These are phyloP conservation scores for Hanleya hanleyi DNA, from an alignment of 2,888 invertebrate genomes.

Conservation along the genomic window DNA sequence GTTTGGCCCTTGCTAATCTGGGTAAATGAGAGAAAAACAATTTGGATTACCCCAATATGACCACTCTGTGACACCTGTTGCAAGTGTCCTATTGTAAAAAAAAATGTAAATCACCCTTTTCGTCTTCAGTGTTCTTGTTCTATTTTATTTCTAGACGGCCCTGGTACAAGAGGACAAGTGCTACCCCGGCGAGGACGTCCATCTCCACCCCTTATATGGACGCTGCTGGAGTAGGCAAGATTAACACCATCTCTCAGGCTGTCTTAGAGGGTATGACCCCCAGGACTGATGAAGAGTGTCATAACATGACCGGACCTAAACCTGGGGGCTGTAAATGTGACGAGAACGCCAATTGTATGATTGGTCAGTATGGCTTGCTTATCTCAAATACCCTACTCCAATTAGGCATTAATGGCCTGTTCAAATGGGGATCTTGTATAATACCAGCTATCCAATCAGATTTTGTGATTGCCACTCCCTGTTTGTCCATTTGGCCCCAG, in stretches of 20 bases:
- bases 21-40: too few relatives aligned
- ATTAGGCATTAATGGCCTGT: too few relatives aligned
- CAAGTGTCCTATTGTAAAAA: background rate
- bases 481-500: too few relatives aligned
- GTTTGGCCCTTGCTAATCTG: too few relatives aligned
- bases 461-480: too few relatives aligned
- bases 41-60: too few relatives aligned
- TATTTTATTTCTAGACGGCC: conserved; percentile 69
- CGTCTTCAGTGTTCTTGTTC: too few relatives aligned
- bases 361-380: conserved; percentile 67
- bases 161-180: conserved; percentile 72
- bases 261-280: conserved; percentile 74
- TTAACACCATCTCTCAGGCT: conserved; percentile 73
- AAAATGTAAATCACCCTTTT: too few relatives aligned
- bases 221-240: conserved; percentile 74
- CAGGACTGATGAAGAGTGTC: conserved; percentile 63
- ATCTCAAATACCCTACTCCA: too few relatives aligned
- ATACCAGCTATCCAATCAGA: too few relatives aligned
- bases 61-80: too few relatives aligned
- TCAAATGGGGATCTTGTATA: too few relatives aligned
- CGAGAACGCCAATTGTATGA: conserved; percentile 69
- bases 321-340: conserved; percentile 73
- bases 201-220: conserved; percentile 74
- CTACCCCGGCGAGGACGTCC: conserved; percentile 71
- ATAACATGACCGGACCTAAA: conserved; percentile 52